Conservation (phyloP, 2,888 invertebrate genomes). For the Zonitis immaculata region DNA sequence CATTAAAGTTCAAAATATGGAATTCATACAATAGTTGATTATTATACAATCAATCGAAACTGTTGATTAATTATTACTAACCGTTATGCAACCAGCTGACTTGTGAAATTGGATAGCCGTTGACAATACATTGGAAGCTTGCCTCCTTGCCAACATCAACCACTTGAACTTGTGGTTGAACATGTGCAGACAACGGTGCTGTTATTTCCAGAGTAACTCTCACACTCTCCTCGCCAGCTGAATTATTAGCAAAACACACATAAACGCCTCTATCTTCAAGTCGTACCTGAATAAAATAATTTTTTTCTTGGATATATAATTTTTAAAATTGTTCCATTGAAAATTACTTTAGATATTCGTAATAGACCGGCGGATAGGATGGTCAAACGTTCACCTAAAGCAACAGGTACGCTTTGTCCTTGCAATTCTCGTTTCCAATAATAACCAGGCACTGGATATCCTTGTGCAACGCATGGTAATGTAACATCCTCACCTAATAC, state of each 20-base stretch:
- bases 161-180: slow-evolving; percentile 71
- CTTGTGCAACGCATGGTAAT: slow-evolving; percentile 74
- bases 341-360: slow-evolving; percentile 57
- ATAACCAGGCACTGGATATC: slow-evolving; percentile 75
- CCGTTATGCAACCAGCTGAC: slow-evolving; percentile 78
- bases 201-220: slow-evolving; percentile 74
- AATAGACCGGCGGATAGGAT: slow-evolving; percentile 62
- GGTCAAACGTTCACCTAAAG: slow-evolving; percentile 59
- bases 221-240: slow-evolving; percentile 76
- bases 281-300: slow-evolving; percentile 47
- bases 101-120: slow-evolving; percentile 78
- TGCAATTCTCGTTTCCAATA: slow-evolving; percentile 75
- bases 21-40: too few relatives aligned
- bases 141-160: slow-evolving; percentile 82
- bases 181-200: slow-evolving; percentile 74
- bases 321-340: background rate
- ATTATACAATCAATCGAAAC: too few relatives aligned
- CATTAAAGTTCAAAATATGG: too few relatives aligned
- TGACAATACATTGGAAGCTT: slow-evolving; percentile 80
- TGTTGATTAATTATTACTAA: slow-evolving; percentile 26
- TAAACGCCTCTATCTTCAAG: slow-evolving; percentile 82
- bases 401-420: slow-evolving; percentile 62
- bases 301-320: background rate
- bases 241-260: slow-evolving; percentile 87
- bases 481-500: slow-evolving; percentile 69